Evolutionary conservation across 1,140 invertebrate species (phyloP), one percentile per base, ranked within the genome.

Genomic region (Pogonus chalceus): DNA sequence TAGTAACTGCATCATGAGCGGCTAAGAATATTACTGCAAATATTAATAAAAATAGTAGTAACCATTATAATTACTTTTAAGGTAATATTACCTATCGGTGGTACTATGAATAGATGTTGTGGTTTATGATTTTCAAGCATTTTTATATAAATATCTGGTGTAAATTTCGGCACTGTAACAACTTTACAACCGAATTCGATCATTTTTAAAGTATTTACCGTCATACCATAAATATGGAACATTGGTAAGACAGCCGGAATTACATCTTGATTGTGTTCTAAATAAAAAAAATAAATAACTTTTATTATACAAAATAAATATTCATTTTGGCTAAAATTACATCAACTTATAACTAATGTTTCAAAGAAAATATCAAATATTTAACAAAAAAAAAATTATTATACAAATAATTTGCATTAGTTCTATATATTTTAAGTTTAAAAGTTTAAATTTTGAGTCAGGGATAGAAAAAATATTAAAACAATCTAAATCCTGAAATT

Each of bases 181-280:
- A 88, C 51, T 61, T 83, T 83, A 0, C 70, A 60, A 0, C 90
- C 90, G n/a, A 67, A 62, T 0, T 71, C 60, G 31, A 92, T 57
- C 56, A 75, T 76, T 49, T 77, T 70, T 0, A 84, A 54, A 60
- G 80, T 69, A 1, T 78, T 57, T 1, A 72, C 61, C 9, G 72
- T 76, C 50, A 92, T 72, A 0, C 90, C 91, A 64, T 88, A 95
- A 52, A 86, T 87, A 63, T 96, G 92, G 60, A 85, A 95, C 64
- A 91, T 81, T 2, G 92, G 92, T 35, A 96, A 66, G 2, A 93
- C 71, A 0, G 66, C 66, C 1, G 84, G 74, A 1, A 79, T 59
- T 0, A 78, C 69, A 39, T 82, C 79, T 68, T 84, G 82, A 57
- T 73, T 62, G 0, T 63, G 68, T 9, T 60, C 74, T 73, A 65